phyloP scores from a whole-genome alignment of 2,888 invertebrate genomes.

The Plebejus argus region DNA sequence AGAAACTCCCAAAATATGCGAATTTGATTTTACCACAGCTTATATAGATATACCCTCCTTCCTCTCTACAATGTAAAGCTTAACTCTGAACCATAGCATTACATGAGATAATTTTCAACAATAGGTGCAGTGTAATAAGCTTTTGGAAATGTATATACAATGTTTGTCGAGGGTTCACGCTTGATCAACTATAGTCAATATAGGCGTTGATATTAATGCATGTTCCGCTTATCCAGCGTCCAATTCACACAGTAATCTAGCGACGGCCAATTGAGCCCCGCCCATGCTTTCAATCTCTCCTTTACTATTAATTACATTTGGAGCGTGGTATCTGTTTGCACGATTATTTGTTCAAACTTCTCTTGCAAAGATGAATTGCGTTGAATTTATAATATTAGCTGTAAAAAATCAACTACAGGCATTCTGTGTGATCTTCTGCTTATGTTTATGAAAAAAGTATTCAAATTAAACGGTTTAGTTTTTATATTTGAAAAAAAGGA shows the following conservation, averaged over 20 bases:
- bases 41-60: too few species aligned
- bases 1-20: too few species aligned
- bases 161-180: constrained; percentile 13
- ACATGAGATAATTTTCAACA: not conserved
- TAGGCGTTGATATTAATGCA: constrained; percentile 37
- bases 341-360: not conserved
- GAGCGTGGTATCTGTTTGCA: not conserved
- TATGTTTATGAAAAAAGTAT: too few species aligned
- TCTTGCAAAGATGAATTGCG: not conserved
- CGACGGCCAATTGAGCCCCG: constrained; percentile 29
- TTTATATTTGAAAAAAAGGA: too few species aligned
- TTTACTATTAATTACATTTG: constrained; percentile 28
- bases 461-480: too few species aligned
- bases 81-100: not conserved
- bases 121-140: not conserved
- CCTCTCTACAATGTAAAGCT: not conserved
- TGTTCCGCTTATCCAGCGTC: constrained; percentile 34
- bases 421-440: too few species aligned
- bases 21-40: too few species aligned
- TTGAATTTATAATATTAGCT: too few species aligned
- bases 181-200: constrained; percentile 30
- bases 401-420: too few species aligned
- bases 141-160: not conserved
- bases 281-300: constrained; percentile 21
- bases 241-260: constrained; percentile 37